A percentile compares a stretch with the other conserved stretches of the same genome.
These are phyloP conservation scores for Caenorhabditis wallacei DNA, from an alignment of 2,888 invertebrate genomes.

Conservation along the genomic window DNA sequence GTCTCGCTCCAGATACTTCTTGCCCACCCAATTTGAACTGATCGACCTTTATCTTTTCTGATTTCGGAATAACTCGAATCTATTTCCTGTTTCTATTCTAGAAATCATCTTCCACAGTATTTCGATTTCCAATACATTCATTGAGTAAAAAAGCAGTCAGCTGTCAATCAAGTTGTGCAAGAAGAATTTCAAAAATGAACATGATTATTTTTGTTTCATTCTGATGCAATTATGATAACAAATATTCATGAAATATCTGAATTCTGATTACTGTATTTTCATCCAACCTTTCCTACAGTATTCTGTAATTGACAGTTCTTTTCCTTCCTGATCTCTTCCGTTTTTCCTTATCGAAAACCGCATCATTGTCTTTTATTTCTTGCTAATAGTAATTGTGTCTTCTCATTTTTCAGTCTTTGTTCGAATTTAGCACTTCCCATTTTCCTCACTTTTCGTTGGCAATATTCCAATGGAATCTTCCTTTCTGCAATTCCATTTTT, in stretches of 20 bases:
- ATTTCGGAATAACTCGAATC: too few species aligned
- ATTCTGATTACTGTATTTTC: background rate
- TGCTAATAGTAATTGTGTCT: background rate
- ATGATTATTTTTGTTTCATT: background rate
- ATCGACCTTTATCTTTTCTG: too few species aligned
- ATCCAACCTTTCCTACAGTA: background rate
- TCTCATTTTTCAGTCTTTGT: background rate
- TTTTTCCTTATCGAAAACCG: background rate
- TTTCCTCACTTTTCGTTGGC: slow-evolving; percentile 8
- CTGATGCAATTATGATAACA: background rate
- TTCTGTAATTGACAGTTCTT: background rate
- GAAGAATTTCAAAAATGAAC: slow-evolving; percentile 7
- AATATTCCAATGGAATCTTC: slow-evolving; percentile 18
- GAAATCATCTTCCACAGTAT: background rate
- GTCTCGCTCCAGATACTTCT: too few species aligned
- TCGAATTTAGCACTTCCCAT: background rate
- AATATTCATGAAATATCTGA: too few species aligned
- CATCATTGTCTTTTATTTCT: background rate
- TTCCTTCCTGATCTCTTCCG: background rate
- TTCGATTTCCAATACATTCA: too few species aligned
- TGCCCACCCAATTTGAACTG: too few species aligned
- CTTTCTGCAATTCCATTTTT: slow-evolving; percentile 4
- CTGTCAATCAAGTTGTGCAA: slow-evolving; percentile 18
- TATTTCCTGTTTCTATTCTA: too few species aligned
- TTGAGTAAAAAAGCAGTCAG: background rate